These are phyloP conservation scores for Charaxes varanes DNA, from an alignment of 1,140 invertebrate genomes.

Conservation along the genomic window DNA sequence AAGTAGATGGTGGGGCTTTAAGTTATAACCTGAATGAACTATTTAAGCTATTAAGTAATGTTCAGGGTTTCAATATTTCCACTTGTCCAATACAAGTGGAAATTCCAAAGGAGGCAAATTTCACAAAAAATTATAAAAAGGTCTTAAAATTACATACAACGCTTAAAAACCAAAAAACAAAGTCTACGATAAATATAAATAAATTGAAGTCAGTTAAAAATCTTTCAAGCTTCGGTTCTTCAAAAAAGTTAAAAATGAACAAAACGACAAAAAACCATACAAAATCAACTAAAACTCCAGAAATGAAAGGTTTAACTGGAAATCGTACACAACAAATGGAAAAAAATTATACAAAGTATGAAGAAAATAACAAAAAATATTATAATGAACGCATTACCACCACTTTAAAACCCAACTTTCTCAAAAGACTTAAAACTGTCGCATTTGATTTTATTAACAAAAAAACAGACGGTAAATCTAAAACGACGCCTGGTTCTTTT, in stretches of 20 bases:
- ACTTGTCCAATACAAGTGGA: background rate
- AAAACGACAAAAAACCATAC: too few species aligned
- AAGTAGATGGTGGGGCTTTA: slow-evolving; percentile 11
- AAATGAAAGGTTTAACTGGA: too few species aligned
- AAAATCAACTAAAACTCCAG: too few species aligned
- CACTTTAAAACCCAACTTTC: background rate
- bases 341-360: background rate
- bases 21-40: slow-evolving; percentile 27
- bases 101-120: background rate
- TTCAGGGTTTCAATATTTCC: background rate
- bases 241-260: too few species aligned
- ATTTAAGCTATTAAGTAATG: slow-evolving; percentile 22
- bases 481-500: too few species aligned
- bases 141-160: too few species aligned
- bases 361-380: background rate
- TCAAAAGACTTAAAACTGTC: background rate
- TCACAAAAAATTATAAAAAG: too few species aligned
- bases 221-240: too few species aligned
- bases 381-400: background rate
- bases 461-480: too few species aligned
- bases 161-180: too few species aligned
- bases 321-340: background rate
- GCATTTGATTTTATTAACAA: background rate
- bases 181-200: too few species aligned
- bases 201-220: too few species aligned